Percentiles rank a stretch among this genome's conserved stretches.
Conservation (phyloP, 2,113 vertebrate genomes). For the Nycticorax nycticorax region DNA sequence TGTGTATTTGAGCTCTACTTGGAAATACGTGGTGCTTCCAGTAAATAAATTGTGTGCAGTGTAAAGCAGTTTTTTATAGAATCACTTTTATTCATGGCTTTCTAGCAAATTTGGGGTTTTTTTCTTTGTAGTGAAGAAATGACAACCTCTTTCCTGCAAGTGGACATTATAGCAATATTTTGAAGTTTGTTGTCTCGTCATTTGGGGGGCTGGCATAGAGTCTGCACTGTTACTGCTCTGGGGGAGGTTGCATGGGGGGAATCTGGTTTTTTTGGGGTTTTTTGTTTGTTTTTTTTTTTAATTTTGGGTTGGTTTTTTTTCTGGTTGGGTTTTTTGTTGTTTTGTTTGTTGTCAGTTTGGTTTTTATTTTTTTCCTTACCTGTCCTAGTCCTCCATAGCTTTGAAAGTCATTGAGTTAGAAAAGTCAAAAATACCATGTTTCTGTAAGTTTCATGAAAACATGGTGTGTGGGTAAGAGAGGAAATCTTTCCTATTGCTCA, state of each 20-base stretch:
- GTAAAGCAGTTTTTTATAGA: background rate
- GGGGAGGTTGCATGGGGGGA: background rate
- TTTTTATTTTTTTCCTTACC: background rate
- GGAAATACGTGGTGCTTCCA: fast-evolving
- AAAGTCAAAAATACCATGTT: background rate
- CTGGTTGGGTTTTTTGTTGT: background rate
- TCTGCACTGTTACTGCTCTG: background rate
- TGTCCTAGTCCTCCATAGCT: background rate
- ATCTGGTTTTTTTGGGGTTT: background rate
- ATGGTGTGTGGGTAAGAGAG: background rate
- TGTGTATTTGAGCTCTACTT: background rate
- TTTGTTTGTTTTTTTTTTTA: background rate
- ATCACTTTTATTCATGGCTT: background rate
- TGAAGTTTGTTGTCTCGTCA: background rate
- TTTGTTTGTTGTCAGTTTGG: background rate
- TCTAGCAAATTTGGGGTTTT: background rate
- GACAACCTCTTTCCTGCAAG: background rate
- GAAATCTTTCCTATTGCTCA: background rate
- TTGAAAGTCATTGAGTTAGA: background rate
- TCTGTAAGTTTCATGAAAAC: background rate
- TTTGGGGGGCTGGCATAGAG: background rate
- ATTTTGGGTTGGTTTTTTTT: background rate
- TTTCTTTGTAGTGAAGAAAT: background rate
- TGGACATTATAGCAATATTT: background rate
- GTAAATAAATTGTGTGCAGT: background rate